Conservation (phyloP, 2,797 vertebrate species). For the Mus minutoides region DNA sequence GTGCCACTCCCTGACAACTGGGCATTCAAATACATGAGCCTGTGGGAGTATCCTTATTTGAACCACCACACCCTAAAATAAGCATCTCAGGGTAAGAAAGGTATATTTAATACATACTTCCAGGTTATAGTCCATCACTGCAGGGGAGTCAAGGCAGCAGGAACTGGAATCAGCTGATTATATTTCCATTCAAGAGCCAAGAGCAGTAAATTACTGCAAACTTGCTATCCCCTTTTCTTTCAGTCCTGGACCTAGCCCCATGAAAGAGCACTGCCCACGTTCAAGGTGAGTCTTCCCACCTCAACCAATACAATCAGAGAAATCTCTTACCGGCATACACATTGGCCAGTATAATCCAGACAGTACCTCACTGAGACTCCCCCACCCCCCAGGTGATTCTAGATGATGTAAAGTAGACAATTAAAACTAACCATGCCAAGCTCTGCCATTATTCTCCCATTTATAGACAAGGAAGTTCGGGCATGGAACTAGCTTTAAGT, state of each 20-base stretch:
- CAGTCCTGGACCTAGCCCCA: background rate
- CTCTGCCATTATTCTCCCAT: background rate
- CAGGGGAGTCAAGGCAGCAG: background rate
- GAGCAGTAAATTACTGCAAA: background rate
- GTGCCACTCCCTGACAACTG: background rate
- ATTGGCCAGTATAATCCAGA: background rate
- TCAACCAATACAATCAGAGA: background rate
- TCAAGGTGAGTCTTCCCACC: background rate
- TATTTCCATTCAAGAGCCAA: background rate
- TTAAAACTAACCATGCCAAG: background rate
- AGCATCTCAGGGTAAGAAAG: background rate
- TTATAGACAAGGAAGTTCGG: background rate
- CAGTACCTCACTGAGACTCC: background rate
- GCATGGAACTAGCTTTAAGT: background rate
- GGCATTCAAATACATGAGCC: no score
- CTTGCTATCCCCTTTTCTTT: background rate
- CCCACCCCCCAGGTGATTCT: background rate
- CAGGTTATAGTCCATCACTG: background rate
- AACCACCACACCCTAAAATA: background rate
- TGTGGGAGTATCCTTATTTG: no score
- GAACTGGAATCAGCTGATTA: background rate
- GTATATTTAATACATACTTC: background rate
- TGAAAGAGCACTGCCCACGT: background rate
- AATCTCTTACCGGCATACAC: background rate
- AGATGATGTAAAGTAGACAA: background rate